A percentile compares a stretch with the other conserved stretches of the same genome.
Conservation (phyloP, 2,113 vertebrate species). For the Cyprichromis sp. region DNA sequence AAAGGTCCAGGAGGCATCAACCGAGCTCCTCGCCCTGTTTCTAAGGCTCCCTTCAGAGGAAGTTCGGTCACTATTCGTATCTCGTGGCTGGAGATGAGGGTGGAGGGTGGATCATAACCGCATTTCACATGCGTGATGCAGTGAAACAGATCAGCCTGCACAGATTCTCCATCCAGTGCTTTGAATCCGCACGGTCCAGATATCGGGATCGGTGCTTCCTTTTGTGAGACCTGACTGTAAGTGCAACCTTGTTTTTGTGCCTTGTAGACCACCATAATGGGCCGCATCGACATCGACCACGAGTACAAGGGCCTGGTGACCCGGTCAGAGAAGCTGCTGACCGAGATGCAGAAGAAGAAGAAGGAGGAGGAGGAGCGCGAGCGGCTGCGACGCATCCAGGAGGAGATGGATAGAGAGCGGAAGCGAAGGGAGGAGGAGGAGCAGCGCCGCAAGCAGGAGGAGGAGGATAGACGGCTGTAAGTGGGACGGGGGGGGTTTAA, state of each 20-base stretch:
- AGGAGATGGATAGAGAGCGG: conserved; percentile 91
- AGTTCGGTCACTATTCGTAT: neutral
- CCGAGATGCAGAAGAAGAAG: conserved; percentile 85
- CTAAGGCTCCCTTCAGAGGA: neutral
- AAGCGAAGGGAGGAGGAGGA: conserved; percentile 86
- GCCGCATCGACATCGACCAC: conserved; percentile 83
- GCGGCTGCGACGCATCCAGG: conserved; percentile 83
- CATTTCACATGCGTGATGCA: neutral
- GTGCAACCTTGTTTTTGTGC: neutral
- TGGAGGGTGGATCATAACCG: neutral
- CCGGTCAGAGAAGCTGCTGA: conserved; percentile 86
- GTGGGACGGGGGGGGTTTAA: neutral
- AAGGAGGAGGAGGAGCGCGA: conserved; percentile 93
- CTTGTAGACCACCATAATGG: conserved; percentile 79
- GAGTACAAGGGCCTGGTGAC: conserved; percentile 81
- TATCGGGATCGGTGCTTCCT: neutral
- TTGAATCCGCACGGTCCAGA: neutral
- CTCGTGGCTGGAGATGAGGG: neutral
- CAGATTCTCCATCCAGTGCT: neutral
- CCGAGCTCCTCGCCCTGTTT: neutral
- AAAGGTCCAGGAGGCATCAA: neutral
- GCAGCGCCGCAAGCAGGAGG: conserved; percentile 77
- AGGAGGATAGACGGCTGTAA: conserved; percentile 85
- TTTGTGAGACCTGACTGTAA: neutral
- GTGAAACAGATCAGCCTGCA: neutral